A percentile compares a stretch with the other conserved stretches of the same genome.
Evolutionary conservation across 2,113 vertebrate genomes (phyloP).

Genomic region (Circaetus cinerascens): DNA sequence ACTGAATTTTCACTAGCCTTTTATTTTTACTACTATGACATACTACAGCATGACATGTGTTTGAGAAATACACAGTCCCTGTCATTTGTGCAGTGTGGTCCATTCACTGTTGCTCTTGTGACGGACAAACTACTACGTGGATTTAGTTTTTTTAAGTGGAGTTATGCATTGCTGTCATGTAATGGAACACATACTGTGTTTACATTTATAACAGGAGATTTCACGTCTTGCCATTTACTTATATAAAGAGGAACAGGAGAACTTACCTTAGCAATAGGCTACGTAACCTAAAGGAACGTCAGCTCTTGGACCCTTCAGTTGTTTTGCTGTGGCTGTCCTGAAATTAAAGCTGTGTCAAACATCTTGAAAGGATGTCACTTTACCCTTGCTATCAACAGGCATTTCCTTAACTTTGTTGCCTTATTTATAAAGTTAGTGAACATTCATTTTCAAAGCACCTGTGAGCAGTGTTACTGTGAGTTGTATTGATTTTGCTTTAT

Average conservation of each 20-base stretch:
- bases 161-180: background rate
- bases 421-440: conserved; percentile 33
- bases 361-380: background rate
- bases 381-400: background rate
- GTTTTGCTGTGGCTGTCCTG: background rate
- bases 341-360: background rate
- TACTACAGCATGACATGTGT: background rate
- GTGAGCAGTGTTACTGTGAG: background rate
- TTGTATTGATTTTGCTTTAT: background rate
- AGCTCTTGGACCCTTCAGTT: background rate
- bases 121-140: background rate
- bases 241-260: background rate
- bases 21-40: background rate
- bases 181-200: background rate
- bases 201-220: conserved; percentile 9
- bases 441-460: conserved; percentile 4
- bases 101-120: background rate
- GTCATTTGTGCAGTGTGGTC: background rate
- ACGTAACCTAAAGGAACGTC: background rate
- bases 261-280: conserved; percentile 17
- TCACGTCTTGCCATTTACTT: conserved; percentile 6
- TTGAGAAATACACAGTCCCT: background rate
- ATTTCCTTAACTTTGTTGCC: conserved; percentile 53
- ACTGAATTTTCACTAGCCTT: background rate
- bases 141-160: background rate